Conservation (phyloP, 2,113 vertebrate species). For the Microtus oregoni region DNA sequence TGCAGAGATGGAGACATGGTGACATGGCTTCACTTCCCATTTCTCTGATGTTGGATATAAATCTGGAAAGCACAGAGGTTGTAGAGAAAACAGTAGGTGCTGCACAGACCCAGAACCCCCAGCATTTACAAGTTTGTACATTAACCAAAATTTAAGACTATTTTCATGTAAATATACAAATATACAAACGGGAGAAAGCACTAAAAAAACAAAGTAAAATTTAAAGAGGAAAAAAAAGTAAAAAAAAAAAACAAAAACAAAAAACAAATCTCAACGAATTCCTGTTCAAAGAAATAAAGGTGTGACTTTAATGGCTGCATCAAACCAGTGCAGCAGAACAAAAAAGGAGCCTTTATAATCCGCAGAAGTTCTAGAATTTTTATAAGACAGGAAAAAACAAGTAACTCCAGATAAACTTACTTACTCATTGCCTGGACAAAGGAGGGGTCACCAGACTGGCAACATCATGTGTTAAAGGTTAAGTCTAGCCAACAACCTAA, state of each 20-base stretch:
- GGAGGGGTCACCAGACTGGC: neutral
- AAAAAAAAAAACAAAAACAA: neutral
- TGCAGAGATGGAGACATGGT: neutral
- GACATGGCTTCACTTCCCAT: neutral
- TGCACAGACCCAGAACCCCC: neutral
- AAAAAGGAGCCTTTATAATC: neutral
- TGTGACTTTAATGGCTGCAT: constrained; percentile 12
- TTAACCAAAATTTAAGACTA: neutral
- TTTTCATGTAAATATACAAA: neutral
- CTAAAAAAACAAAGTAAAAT: neutral
- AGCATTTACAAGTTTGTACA: neutral
- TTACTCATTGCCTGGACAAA: neutral
- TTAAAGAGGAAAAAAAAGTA: neutral
- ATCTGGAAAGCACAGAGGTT: constrained; percentile 49
- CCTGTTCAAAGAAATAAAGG: neutral
- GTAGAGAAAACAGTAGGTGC: neutral
- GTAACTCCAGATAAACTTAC: neutral
- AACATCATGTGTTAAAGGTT: neutral
- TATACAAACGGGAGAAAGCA: neutral
- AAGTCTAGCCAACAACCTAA: neutral
- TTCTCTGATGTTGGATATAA: neutral
- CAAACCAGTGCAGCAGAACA: neutral
- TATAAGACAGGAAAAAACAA: neutral
- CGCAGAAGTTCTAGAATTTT: neutral
- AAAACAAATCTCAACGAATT: constrained; percentile 16